These are phyloP conservation scores for Sciurus niger DNA, from an alignment of 2,113 vertebrate genomes.

Conservation along the genomic window DNA sequence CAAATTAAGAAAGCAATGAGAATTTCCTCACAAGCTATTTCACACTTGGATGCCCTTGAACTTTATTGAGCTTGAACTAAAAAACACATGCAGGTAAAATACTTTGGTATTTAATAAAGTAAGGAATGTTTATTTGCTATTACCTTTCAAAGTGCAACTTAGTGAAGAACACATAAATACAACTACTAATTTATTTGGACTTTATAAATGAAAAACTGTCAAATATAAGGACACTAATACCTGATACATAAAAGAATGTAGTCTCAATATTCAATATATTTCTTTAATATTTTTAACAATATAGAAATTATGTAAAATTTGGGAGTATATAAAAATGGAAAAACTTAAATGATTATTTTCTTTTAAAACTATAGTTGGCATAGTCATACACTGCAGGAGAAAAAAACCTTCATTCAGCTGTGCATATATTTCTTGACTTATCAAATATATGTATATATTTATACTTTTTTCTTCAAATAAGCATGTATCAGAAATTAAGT, in stretches of 20 bases:
- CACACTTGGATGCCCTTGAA: conserved; percentile 88
- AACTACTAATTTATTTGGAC: conserved; percentile 69
- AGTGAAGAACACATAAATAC: conserved; percentile 63
- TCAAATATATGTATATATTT: too few species aligned
- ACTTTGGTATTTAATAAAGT: conserved; percentile 84
- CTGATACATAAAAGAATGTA: conserved; percentile 64
- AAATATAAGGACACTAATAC: conserved; percentile 51
- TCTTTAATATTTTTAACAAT: conserved; percentile 19
- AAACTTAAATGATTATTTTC: too few species aligned
- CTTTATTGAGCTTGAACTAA: conserved; percentile 85
- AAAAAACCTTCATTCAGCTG: too few species aligned
- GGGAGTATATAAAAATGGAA: conserved; percentile 18
- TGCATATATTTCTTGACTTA: too few species aligned
- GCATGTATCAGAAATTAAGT: too few species aligned
- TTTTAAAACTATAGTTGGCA: too few species aligned
- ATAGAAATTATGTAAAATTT: conserved; percentile 43
- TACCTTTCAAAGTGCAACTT: conserved; percentile 71
- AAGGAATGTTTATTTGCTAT: conserved; percentile 80
- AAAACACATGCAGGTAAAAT: conserved; percentile 83
- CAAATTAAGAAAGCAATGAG: conserved; percentile 87
- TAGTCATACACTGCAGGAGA: too few species aligned
- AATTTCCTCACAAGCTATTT: conserved; percentile 86
- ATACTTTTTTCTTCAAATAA: too few species aligned
- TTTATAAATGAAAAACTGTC: conserved; percentile 75
- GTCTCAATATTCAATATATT: conserved; percentile 29